phyloP scores from a whole-genome alignment of 1,140 invertebrate species.

The Penaeus indicus region DNA sequence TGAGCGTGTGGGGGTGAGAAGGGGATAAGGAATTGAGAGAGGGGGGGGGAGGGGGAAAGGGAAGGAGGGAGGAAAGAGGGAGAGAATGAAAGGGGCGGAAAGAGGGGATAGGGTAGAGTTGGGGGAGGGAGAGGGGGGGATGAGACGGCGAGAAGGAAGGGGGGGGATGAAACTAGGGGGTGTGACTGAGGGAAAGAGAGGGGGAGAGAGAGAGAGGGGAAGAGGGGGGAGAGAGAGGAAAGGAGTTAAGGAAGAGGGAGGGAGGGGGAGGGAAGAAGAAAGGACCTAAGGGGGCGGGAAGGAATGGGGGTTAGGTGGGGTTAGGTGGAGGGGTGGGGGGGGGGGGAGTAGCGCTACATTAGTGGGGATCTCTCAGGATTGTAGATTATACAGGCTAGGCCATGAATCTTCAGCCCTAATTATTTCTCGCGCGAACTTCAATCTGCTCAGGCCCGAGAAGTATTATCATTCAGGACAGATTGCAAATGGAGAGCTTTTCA shows the following conservation, averaged over 20 bases:
- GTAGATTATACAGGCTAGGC: slow-evolving; percentile 51
- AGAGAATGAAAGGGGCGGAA: neutral
- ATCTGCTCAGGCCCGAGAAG: slow-evolving; percentile 38
- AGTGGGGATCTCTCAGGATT: slow-evolving; percentile 38
- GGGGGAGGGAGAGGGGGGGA: neutral
- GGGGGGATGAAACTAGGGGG: neutral
- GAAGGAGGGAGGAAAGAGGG: too few species aligned
- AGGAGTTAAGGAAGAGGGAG: too few species aligned
- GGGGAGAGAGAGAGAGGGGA: neutral
- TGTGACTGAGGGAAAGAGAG: too few species aligned
- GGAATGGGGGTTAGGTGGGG: neutral
- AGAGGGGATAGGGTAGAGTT: neutral
- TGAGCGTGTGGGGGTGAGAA: too few species aligned
- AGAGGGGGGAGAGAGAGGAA: neutral
- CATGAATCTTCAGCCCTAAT: slow-evolving; percentile 54
- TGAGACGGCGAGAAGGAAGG: neutral
- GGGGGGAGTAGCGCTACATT: slow-evolving; percentile 20
- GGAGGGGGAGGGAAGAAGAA: neutral
- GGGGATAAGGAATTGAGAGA: neutral
- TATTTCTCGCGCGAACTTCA: slow-evolving; percentile 49
- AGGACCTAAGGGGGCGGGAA: neutral
- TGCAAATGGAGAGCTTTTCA: slow-evolving; percentile 48
- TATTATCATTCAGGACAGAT: slow-evolving; percentile 58
- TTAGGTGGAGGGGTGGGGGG: neutral
- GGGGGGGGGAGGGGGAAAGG: neutral